A percentile compares a stretch with the other conserved stretches of the same genome.
Evolutionary conservation across 2,113 vertebrate genomes (phyloP).

Genomic region (Cricetomys ansorgei): DNA sequence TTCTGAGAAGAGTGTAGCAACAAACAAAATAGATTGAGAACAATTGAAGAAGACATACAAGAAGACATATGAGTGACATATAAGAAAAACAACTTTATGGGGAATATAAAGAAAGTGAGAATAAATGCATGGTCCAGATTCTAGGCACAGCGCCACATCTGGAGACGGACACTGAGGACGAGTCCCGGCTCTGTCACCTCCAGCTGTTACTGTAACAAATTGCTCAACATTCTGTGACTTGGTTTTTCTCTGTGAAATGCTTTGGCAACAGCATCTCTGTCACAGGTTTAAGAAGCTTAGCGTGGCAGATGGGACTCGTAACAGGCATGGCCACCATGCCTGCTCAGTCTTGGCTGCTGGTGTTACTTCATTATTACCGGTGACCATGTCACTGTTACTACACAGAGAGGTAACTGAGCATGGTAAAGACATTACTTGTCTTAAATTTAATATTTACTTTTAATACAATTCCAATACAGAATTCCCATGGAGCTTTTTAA

Average conservation of each 20-base stretch:
- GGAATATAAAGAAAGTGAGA: not conserved
- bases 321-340: not conserved
- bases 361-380: not conserved
- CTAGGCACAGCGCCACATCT: not conserved
- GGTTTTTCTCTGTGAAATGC: not conserved
- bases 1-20: not conserved
- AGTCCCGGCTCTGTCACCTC: not conserved
- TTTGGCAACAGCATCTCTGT: not conserved
- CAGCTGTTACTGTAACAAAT: not conserved
- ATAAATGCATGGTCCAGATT: not conserved
- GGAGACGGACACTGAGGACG: not conserved
- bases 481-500: slow-evolving; percentile 34
- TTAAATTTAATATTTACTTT: slow-evolving; percentile 62
- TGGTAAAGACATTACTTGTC: not conserved
- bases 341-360: not conserved
- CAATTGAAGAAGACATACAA: not conserved
- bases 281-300: not conserved
- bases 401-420: not conserved
- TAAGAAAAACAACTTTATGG: not conserved
- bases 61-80: not conserved
- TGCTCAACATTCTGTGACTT: not conserved
- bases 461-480: slow-evolving; percentile 27
- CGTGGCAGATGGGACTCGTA: not conserved
- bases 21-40: slow-evolving; percentile 27
- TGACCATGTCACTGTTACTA: slow-evolving; percentile 1